phyloP scores from a whole-genome alignment of 2,113 vertebrate genomes.

The Crocuta crocuta region DNA sequence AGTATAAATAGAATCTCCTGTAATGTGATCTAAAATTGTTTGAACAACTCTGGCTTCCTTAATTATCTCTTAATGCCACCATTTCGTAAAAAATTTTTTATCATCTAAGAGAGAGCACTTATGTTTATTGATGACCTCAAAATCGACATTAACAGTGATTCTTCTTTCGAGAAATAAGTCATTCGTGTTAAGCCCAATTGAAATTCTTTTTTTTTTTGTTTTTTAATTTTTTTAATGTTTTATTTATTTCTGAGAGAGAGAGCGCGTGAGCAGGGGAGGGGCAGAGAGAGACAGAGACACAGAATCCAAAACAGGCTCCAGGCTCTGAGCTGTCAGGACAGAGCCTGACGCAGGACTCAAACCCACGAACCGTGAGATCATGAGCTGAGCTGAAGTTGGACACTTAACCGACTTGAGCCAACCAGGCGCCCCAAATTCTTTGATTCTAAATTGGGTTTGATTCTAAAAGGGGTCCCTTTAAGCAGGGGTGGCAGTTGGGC shows the following conservation, averaged over 20 bases:
- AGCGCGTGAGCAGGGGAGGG: too few relatives aligned
- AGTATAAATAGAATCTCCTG: not conserved
- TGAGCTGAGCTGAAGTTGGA: too few relatives aligned
- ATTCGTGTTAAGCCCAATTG: not conserved
- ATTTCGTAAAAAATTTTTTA: not conserved
- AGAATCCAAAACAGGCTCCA: too few relatives aligned
- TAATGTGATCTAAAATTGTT: conserved; percentile 19
- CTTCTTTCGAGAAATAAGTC: not conserved
- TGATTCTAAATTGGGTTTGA: not conserved
- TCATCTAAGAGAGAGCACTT: conserved; percentile 27
- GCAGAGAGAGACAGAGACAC: too few relatives aligned
- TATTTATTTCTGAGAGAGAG: too few relatives aligned
- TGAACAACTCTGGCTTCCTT: conserved; percentile 36
- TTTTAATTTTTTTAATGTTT: too few relatives aligned
- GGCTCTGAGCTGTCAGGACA: too few relatives aligned
- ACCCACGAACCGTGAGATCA: too few relatives aligned
- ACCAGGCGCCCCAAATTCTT: too few relatives aligned
- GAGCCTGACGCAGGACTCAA: too few relatives aligned
- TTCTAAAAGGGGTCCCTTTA: not conserved
- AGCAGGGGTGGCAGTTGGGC: not conserved
- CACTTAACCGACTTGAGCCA: too few relatives aligned
- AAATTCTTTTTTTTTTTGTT: not conserved
- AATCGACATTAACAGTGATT: not conserved
- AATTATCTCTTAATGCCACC: not conserved
- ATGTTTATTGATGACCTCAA: not conserved